phyloP scores from a whole-genome alignment of 2,797 vertebrate genomes.

The Oreortyx pictus region DNA sequence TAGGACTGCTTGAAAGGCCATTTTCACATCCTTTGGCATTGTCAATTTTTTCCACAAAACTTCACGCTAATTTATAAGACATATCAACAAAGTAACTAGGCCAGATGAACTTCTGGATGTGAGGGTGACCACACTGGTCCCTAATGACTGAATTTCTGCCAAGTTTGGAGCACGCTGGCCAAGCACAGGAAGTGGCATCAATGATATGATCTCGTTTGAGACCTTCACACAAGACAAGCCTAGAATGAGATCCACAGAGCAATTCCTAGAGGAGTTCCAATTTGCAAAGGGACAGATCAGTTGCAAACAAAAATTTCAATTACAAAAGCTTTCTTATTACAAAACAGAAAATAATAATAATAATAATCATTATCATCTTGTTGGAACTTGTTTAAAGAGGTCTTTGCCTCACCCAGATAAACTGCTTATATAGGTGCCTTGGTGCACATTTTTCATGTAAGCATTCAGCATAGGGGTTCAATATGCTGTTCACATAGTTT shows the following conservation, averaged over 20 bases:
- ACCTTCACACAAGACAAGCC: background rate
- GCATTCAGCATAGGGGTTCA: background rate
- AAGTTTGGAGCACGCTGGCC: background rate
- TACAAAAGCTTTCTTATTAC: background rate
- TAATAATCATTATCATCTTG: too few relatives aligned
- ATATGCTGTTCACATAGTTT: rapidly evolving
- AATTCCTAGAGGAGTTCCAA: background rate
- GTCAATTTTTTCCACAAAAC: background rate
- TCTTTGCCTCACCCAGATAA: background rate
- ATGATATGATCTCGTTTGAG: too few relatives aligned
- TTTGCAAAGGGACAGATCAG: background rate
- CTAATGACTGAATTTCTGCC: background rate
- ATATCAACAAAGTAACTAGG: background rate
- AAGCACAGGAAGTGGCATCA: background rate
- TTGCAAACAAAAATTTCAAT: background rate
- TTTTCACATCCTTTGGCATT: background rate
- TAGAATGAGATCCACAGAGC: background rate
- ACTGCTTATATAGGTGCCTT: background rate
- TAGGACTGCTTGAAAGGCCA: background rate
- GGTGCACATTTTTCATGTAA: background rate
- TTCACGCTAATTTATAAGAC: background rate
- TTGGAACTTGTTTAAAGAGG: background rate
- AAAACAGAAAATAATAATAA: too few relatives aligned
- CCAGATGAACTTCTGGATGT: background rate
- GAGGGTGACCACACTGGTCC: background rate